These are phyloP conservation scores for Taurulus bubalis DNA, from an alignment of 2,113 vertebrate genomes.

Conservation along the genomic window DNA sequence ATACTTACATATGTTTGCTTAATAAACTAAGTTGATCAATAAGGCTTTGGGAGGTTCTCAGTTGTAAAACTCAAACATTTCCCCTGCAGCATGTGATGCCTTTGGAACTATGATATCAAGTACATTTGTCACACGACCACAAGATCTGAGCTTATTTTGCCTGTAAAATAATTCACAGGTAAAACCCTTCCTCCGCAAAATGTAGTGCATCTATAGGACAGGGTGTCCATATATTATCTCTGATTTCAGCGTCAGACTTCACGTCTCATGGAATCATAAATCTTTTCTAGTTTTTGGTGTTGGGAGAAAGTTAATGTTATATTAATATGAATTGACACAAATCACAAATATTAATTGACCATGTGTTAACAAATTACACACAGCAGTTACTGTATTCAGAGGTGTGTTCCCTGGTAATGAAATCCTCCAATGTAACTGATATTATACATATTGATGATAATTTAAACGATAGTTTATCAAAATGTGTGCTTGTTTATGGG, in stretches of 20 bases:
- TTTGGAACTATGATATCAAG: background rate
- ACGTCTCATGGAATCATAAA: background rate
- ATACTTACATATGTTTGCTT: background rate
- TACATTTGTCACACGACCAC: background rate
- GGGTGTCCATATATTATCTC: background rate
- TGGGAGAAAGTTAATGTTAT: background rate
- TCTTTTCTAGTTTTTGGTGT: background rate
- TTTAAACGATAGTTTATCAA: background rate
- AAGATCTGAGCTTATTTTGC: background rate
- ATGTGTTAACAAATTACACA: background rate
- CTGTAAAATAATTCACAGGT: background rate
- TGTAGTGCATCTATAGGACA: background rate
- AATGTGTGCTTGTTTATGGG: background rate
- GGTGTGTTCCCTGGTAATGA: background rate
- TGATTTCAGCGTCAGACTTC: background rate
- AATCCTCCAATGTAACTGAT: background rate
- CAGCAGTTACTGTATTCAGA: background rate
- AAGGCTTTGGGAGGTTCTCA: background rate
- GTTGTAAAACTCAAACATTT: background rate
- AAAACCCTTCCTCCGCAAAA: background rate
- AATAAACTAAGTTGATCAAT: background rate
- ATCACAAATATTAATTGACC: background rate
- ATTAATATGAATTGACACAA: too few species aligned
- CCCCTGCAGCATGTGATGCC: background rate
- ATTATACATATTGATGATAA: background rate